phyloP scores from a whole-genome alignment of 2,888 invertebrate species.

The Neria commutata region DNA sequence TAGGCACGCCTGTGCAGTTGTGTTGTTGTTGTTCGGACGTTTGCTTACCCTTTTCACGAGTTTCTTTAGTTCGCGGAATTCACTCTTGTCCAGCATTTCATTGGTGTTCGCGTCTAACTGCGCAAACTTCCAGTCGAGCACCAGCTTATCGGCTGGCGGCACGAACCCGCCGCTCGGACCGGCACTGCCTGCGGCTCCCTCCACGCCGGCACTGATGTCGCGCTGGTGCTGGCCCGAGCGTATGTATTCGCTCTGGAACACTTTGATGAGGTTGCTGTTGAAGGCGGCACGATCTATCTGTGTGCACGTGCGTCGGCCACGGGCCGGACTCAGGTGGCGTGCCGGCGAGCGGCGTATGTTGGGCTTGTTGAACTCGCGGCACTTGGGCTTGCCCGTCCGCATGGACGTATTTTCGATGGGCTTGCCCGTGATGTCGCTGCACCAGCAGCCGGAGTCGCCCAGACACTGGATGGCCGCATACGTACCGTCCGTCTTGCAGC shows the following conservation, averaged over 20 bases:
- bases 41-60: conserved; percentile 76
- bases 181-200: background rate
- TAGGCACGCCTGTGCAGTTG: too few relatives aligned
- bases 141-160: conserved; percentile 62
- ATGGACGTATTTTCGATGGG: conserved; percentile 82
- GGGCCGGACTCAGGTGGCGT: conserved; percentile 55
- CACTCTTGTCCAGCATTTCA: conserved; percentile 76
- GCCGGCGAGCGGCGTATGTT: conserved; percentile 69
- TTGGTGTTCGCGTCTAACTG: conserved; percentile 82
- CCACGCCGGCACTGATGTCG: conserved; percentile 26
- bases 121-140: conserved; percentile 90
- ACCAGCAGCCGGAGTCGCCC: conserved; percentile 84
- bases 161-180: conserved; percentile 30
- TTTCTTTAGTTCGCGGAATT: conserved; percentile 80
- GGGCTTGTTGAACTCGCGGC: conserved; percentile 67
- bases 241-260: conserved; percentile 80
- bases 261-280: conserved; percentile 83
- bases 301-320: conserved; percentile 68
- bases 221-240: conserved; percentile 56
- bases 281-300: conserved; percentile 78
- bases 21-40: too few relatives aligned
- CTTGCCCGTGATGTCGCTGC: conserved; percentile 83
- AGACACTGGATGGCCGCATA: conserved; percentile 88
- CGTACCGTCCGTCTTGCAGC: conserved; percentile 81
- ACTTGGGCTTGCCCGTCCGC: conserved; percentile 73